Evolutionary conservation across 53 echinoderm and acorn worm genomes (phyloP).

Genomic region (Mesocentrotus franciscanus): DNA sequence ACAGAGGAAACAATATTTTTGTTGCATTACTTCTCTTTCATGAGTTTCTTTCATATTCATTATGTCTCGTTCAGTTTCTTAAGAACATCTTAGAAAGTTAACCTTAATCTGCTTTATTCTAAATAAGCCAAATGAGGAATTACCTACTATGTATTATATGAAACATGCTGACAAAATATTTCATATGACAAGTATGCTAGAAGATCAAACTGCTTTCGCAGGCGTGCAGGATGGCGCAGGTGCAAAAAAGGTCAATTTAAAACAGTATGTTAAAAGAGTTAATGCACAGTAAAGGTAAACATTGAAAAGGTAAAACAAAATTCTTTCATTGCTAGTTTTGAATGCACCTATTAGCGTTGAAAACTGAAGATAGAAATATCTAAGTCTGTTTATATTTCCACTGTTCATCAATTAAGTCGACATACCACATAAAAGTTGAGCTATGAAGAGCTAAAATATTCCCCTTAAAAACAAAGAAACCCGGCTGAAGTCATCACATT

Average conservation of each 20-base stretch:
- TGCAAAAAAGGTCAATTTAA: no score
- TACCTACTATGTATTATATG: not conserved
- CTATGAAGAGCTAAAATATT: not conserved
- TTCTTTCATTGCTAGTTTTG: not conserved
- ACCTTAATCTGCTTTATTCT: not conserved
- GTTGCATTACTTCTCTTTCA: constrained; percentile 33
- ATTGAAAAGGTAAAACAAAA: no score
- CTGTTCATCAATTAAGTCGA: not conserved
- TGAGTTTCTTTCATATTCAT: not conserved
- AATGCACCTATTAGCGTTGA: not conserved
- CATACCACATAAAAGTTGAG: not conserved
- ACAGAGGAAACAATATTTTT: constrained; percentile 45
- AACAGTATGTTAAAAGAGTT: no score
- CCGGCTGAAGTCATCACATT: not conserved
- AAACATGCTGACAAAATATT: not conserved
- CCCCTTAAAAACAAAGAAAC: not conserved
- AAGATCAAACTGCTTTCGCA: no score
- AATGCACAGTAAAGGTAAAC: no score
- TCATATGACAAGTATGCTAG: no score
- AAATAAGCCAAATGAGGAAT: not conserved
- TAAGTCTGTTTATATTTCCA: not conserved
- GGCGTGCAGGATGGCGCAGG: no score
- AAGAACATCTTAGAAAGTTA: not conserved
- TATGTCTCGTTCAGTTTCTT: not conserved
- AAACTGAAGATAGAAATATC: not conserved